Evolutionary conservation across 2,113 vertebrate species (phyloP).

Genomic region (Bubalus kerabau): DNA sequence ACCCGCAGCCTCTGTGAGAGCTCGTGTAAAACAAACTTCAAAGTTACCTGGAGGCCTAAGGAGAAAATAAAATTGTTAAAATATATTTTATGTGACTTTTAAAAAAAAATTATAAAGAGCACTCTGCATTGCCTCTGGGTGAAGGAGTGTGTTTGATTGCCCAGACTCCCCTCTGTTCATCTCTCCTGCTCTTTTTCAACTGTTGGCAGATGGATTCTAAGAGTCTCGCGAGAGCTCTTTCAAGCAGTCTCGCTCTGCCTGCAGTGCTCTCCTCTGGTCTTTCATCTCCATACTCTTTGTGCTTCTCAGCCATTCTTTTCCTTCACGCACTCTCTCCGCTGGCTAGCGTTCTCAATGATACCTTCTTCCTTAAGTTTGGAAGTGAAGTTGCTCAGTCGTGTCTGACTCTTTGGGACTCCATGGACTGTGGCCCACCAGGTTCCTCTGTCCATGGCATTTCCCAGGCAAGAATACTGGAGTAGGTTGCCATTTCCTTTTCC

Average conservation of each 20-base stretch:
- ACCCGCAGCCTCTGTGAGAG: background rate
- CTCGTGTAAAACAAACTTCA: background rate
- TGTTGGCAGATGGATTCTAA: background rate
- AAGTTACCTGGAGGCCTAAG: background rate
- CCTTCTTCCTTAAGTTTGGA: background rate
- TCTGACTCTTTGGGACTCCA: too few relatives aligned
- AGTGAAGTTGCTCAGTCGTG: too few relatives aligned
- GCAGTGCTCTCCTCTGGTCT: background rate
- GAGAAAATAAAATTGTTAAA: background rate
- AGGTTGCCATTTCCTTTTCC: too few relatives aligned
- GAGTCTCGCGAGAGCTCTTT: background rate
- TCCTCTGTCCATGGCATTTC: too few relatives aligned
- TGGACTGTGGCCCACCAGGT: too few relatives aligned
- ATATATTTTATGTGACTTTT: background rate
- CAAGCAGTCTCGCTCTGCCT: background rate
- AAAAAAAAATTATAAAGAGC: background rate
- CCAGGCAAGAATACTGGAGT: too few relatives aligned
- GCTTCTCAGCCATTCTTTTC: too few relatives aligned
- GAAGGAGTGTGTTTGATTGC: background rate
- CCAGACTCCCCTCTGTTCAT: background rate
- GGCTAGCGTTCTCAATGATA: background rate
- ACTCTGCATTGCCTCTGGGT: background rate
- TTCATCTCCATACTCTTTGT: background rate
- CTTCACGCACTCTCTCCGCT: rapidly evolving
- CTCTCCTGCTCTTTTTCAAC: background rate